phyloP scores from a whole-genome alignment of 37 sponge, comb jelly and placozoan species.

The Axinella damicornis region DNA sequence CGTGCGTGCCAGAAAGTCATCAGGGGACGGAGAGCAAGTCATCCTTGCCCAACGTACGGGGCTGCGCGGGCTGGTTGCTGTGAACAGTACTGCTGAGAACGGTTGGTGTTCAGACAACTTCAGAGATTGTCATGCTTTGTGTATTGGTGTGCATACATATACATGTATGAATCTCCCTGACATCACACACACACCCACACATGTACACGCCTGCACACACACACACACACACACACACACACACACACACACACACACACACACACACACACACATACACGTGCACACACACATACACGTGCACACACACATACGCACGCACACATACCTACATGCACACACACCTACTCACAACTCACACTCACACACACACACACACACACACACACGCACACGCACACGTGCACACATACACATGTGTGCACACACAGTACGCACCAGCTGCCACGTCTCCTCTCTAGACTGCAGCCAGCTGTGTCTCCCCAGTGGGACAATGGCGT shows the following conservation, averaged over 20 bases:
- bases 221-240: not conserved
- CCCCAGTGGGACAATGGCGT: not conserved
- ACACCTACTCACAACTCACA: not conserved
- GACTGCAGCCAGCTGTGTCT: conserved; percentile 1
- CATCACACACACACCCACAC: no score
- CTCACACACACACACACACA: not conserved
- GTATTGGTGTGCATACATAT: no score
- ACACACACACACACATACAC: conserved; percentile 8
- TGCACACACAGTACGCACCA: conserved; percentile 1
- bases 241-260: not conserved
- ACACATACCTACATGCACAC: not conserved
- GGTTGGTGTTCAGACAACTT: not conserved
- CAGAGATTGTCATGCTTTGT: no score
- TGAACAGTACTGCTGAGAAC: not conserved
- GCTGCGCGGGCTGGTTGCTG: conserved; percentile 29
- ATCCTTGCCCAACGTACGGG: not conserved
- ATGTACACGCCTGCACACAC: not conserved
- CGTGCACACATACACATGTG: not conserved
- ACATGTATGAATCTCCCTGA: no score
- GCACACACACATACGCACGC: not conserved
- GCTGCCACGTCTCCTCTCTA: not conserved
- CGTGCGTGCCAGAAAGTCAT: not conserved
- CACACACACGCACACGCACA: not conserved
- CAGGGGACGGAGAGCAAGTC: not conserved
- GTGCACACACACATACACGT: conserved; percentile 19